Evolutionary conservation across 2,888 invertebrate genomes (phyloP).

Genomic region (Sussaba pulchella): DNA sequence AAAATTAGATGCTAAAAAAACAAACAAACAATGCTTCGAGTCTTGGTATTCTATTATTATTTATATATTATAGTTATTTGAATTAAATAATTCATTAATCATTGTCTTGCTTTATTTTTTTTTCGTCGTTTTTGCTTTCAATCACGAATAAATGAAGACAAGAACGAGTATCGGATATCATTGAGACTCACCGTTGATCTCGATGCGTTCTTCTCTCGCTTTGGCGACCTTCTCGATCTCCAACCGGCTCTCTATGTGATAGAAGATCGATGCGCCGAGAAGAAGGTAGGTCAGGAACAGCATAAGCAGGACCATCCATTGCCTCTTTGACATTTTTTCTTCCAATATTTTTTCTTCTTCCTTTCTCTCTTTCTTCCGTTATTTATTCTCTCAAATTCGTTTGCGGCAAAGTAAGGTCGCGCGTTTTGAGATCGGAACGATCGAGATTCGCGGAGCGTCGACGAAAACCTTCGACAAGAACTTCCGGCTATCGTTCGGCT

Average conservation of each 20-base stretch:
- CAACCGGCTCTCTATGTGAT: slow-evolving; percentile 91
- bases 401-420: not conserved
- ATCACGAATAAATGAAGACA: not conserved
- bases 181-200: slow-evolving; percentile 87
- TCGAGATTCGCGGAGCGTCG: no score
- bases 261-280: slow-evolving; percentile 94
- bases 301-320: slow-evolving; percentile 91
- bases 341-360: not conserved
- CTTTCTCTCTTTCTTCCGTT: not conserved
- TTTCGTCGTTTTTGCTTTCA: not conserved
- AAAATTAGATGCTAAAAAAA: no score
- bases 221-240: slow-evolving; percentile 88
- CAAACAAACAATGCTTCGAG: no score
- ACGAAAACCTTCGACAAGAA: not conserved
- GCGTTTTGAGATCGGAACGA: not conserved
- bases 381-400: not conserved
- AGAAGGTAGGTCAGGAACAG: slow-evolving; percentile 91
- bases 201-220: slow-evolving; percentile 87
- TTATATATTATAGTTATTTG: not conserved
- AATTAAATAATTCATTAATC: slow-evolving; percentile 26
- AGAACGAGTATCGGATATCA: not conserved
- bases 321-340: slow-evolving; percentile 91
- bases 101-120: not conserved
- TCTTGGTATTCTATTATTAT: no score
- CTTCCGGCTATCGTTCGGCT: slow-evolving; percentile 22